Conservation (phyloP, 2,888 invertebrate species). For the Tupiocoris notatus region DNA sequence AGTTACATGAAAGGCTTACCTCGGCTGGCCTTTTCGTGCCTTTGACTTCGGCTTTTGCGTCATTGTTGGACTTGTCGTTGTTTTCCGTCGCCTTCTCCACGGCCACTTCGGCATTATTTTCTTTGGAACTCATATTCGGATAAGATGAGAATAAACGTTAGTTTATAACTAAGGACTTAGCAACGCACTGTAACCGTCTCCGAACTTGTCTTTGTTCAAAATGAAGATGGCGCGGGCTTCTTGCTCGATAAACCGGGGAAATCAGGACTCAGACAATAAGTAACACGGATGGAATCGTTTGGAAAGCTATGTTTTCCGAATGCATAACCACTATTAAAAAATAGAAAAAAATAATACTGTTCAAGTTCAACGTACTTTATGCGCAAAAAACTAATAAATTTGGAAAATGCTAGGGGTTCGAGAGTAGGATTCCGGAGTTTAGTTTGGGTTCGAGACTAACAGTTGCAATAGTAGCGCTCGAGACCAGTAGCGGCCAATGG, state of each 20-base stretch:
- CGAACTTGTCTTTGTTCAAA: slow-evolving; percentile 71
- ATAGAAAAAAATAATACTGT: not conserved
- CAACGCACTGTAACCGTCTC: slow-evolving; percentile 49
- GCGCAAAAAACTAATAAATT: slow-evolving; percentile 12
- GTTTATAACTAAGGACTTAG: slow-evolving; percentile 39
- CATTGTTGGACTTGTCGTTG: slow-evolving; percentile 67
- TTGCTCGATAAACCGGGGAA: slow-evolving; percentile 55
- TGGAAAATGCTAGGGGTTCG: slow-evolving; percentile 62
- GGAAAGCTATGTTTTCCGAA: not conserved
- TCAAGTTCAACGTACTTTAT: slow-evolving; percentile 3
- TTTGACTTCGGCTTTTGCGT: slow-evolving; percentile 79
- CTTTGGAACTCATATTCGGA: slow-evolving; percentile 70
- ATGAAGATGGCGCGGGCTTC: slow-evolving; percentile 78
- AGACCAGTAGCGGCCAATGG: slow-evolving; percentile 15
- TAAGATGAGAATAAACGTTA: slow-evolving; percentile 21
- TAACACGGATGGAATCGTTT: slow-evolving; percentile 47
- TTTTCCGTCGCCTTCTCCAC: slow-evolving; percentile 77
- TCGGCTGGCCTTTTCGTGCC: slow-evolving; percentile 85
- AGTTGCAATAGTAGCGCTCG: slow-evolving; percentile 33
- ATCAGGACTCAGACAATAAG: slow-evolving; percentile 25
- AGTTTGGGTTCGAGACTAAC: slow-evolving; percentile 54
- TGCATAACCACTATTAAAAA: not conserved
- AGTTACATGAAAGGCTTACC: slow-evolving; percentile 63
- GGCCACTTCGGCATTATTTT: slow-evolving; percentile 80
- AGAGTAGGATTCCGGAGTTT: slow-evolving; percentile 58